Evolutionary conservation across 2,113 vertebrate species (phyloP), one percentile per base, ranked within the genome.

Genomic region (Ochotona princeps): DNA sequence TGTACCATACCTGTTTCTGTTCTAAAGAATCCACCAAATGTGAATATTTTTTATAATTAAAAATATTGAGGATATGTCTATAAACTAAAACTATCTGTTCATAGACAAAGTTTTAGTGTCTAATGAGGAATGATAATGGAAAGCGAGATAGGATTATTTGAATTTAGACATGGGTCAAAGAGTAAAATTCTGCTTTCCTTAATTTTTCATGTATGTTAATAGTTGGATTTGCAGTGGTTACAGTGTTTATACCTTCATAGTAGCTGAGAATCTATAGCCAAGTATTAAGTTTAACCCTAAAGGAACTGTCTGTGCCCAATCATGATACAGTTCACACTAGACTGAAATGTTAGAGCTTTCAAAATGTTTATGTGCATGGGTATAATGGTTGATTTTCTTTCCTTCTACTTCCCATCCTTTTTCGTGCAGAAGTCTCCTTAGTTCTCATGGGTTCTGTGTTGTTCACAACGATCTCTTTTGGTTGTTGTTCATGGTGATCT

Each of bases 211-310:
- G 20, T 95, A 8, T 87, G 57, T 89, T 92, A 94, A 25, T 81
- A 73, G 14, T 93, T 95, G 35, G 21, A 89, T 92, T 93, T 96
- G 87, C 32, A 94, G 60, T 90, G 30, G 26, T 96, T 93, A 17
- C 3, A 83, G 75, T 26, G 80, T 83, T 92, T 92, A 76, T 89
- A 60, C 90, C 88, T 96, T 95, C 86, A 51, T 78, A 72, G 20
- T 54, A 86, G 21, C 57, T 79, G 51, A 82, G 65, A 23, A 3
- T 49, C 1, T 63, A 66, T 70, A 78, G 49, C 49, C 8, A 75
- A 60, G 28, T 17, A 65, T 78, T 87, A 82, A 89, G 32, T 1
- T 75, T 87, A 73, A 35, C 47, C 26, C 23, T n/a, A 38, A 18
- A 44, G 30, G 49, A 74, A 66, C 15, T 49, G 0, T 80, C 17